Evolutionary conservation across 2,797 vertebrate species (phyloP).

Genomic region (Microchirus variegatus): DNA sequence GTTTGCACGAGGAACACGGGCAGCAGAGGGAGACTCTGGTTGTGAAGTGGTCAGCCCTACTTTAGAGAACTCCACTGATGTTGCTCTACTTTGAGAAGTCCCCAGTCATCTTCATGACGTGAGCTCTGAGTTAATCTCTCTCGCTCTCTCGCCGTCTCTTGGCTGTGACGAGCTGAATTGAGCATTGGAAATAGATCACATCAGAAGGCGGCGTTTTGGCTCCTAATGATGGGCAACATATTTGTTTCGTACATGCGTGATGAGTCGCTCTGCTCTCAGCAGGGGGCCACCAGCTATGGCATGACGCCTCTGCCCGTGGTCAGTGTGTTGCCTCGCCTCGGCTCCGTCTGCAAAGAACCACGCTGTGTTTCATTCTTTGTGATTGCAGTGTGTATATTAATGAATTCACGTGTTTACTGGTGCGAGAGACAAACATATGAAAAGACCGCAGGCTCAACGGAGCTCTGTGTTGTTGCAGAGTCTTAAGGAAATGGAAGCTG

Average conservation of each 20-base stretch:
- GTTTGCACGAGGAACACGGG: slow-evolving; percentile 74
- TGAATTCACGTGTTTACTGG: slow-evolving; percentile 44
- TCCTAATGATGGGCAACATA: slow-evolving; percentile 63
- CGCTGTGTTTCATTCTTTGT: slow-evolving; percentile 61
- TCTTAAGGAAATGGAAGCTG: neutral
- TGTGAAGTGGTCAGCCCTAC: slow-evolving; percentile 77
- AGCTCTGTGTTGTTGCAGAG: slow-evolving; percentile 25
- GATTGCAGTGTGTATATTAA: slow-evolving; percentile 42
- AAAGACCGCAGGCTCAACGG: slow-evolving; percentile 29
- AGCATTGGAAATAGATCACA: slow-evolving; percentile 79
- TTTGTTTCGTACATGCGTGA: slow-evolving; percentile 76
- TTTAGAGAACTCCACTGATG: slow-evolving; percentile 68
- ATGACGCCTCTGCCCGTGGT: slow-evolving; percentile 48
- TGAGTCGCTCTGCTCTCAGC: slow-evolving; percentile 64
- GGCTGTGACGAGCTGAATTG: slow-evolving; percentile 61
- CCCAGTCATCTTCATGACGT: slow-evolving; percentile 71
- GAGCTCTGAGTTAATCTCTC: slow-evolving; percentile 55
- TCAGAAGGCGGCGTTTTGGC: slow-evolving; percentile 75
- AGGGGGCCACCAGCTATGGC: slow-evolving; percentile 61
- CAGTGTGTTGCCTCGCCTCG: slow-evolving; percentile 49
- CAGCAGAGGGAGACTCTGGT: slow-evolving; percentile 48
- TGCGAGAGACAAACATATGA: slow-evolving; percentile 50
- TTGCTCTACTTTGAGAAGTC: slow-evolving; percentile 82
- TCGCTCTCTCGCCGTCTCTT: slow-evolving; percentile 31
- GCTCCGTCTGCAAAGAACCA: slow-evolving; percentile 50